Evolutionary conservation across 1,140 invertebrate genomes (phyloP), one percentile per base, ranked within the genome.

Genomic region (Achatina immaculata): DNA sequence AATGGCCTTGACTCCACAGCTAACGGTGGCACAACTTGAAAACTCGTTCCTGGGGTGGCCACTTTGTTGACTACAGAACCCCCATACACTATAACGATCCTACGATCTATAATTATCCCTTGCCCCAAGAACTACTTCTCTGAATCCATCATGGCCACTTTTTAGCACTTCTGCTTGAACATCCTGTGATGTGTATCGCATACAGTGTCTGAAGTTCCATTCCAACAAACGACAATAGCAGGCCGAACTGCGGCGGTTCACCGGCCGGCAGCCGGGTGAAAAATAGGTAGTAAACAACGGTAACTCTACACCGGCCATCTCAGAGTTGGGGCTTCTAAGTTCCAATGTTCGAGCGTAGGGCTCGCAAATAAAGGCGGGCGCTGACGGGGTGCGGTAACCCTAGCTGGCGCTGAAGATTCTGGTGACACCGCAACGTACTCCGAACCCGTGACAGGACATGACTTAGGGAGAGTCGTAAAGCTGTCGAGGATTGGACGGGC

Each of bases 311-410:
- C 68, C 21, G 68, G 21, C 42, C 42, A 71, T 45, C 68, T 71
- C 68, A 1, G 21, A 42, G 65, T 71, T 45, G 58, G 4, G 58
- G 28, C 6, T 28, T 34, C 14, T 6, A 31, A 28, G n/a, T 62
- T n/a, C 68, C 36, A 19, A 1, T 38, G 71, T 48, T 73, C 38
- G 48, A 73, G 71, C 48, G 42, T 51, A 31, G 43, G 42, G 43
- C 71, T 45, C 43, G 28, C 71, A 45, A 73, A 73, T 73, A 73
- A 73, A 73, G 71, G 71, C 71, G 71, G 71, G 71, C 71, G 71
- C 71, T 45, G 71, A 45, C 42, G 71, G 71, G 28, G 34, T 6
- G 38, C 0, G 36, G 68, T 42, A 69, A 69, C 42, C 42, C 36
- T 42, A 69, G 68, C 68, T 45, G 71, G n/a, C 42, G 19, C 36